These are phyloP conservation scores for Drosophila anomalata DNA, from an alignment of 2,888 invertebrate genomes.

Conservation along the genomic window DNA sequence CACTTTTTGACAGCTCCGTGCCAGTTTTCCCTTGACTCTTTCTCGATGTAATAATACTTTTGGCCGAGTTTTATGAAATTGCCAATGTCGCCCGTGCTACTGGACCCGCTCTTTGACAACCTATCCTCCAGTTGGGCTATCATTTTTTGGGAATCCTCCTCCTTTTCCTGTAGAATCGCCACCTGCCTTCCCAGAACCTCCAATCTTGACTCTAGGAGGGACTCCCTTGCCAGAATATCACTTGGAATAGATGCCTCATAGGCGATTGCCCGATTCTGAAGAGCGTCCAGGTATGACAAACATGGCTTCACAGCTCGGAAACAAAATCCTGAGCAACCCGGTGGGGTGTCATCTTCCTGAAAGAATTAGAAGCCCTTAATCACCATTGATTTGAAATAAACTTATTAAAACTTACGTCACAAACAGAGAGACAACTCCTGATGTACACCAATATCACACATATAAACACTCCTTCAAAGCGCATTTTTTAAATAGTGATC, in stretches of 20 bases:
- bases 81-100: neutral
- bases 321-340: neutral
- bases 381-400: neutral
- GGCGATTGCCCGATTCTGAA: neutral
- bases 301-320: neutral
- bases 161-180: neutral
- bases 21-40: conserved; percentile 10
- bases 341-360: neutral
- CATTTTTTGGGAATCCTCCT: neutral
- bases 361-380: neutral
- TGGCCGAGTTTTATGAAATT: neutral
- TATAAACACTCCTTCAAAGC: neutral
- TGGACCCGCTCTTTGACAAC: neutral
- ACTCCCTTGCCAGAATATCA: neutral
- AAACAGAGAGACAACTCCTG: neutral
- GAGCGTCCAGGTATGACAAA: neutral
- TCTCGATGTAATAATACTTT: conserved; percentile 30
- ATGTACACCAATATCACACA: neutral
- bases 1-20: conserved; percentile 2
- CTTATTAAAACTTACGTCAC: neutral
- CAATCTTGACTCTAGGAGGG: neutral
- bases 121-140: neutral
- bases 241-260: neutral
- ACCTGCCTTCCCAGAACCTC: conserved; percentile 2
- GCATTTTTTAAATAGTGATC: neutral